Percentiles rank a stretch among this genome's conserved stretches.
These are phyloP conservation scores for Ormyrus nitidulus DNA, from an alignment of 2,888 invertebrate genomes.

Conservation along the genomic window DNA sequence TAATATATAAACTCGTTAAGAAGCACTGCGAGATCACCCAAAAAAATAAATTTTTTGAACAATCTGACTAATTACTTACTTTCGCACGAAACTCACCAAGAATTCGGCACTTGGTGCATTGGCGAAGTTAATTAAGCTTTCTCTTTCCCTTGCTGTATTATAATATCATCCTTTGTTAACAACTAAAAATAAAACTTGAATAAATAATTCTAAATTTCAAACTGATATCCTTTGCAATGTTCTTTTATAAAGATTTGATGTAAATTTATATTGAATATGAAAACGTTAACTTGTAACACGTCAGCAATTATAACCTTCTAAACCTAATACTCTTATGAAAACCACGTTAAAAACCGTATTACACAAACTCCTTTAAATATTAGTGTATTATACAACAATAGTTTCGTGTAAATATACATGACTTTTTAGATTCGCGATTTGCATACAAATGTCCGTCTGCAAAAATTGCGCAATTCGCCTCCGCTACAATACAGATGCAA, in stretches of 20 bases:
- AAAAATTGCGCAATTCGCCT: neutral
- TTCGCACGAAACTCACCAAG: slow-evolving; percentile 1
- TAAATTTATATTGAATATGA: too few species aligned
- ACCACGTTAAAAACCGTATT: neutral
- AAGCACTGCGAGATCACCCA: too few species aligned
- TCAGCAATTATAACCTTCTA: too few species aligned
- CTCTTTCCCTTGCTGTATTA: neutral
- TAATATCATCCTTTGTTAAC: too few species aligned
- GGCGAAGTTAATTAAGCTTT: slow-evolving; percentile 31
- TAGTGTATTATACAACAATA: neutral
- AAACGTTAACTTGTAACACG: too few species aligned
- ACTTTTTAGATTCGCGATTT: neutral
- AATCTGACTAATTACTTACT: slow-evolving; percentile 28
- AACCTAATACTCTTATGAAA: too few species aligned
- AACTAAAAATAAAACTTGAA: too few species aligned
- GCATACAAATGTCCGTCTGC: neutral
- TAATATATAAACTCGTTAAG: too few species aligned
- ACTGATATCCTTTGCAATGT: too few species aligned
- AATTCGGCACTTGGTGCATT: slow-evolving; percentile 28
- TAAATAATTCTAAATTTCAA: too few species aligned
- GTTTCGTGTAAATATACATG: neutral
- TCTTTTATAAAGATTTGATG: too few species aligned
- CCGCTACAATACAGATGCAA: neutral
- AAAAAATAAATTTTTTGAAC: slow-evolving; percentile 15
- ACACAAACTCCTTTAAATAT: neutral